Evolutionary conservation across 2,113 vertebrate species (phyloP), one percentile per base, ranked within the genome.

Genomic region (Anoura caudifer): DNA sequence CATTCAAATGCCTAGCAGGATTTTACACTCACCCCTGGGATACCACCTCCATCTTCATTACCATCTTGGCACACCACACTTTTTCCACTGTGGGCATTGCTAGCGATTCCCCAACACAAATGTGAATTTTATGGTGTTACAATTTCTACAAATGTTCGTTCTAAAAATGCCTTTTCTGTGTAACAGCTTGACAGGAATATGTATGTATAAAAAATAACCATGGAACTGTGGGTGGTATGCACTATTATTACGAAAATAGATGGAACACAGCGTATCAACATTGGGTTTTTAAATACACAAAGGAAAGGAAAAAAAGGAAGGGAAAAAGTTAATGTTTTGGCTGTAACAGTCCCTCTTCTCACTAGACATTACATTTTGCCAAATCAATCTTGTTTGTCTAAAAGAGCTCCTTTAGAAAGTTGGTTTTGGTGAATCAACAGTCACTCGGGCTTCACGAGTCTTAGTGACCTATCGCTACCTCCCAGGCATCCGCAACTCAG

Each of bases 231-330:
- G 98, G 98, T 98, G 97, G 97, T 97, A 97, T 96, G 90, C 93
- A 98, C 97, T 96, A 96, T 97, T 98, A 98, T 97, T 98, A 97
- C 87, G 98, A 98, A 98, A 98, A 98, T 90, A 98, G 97, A 98
- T 97, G 95, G 98, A 98, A 98, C 93, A 97, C 28, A 90, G 93
- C 97, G 95, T 97, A 98, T 98, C 97, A 98, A 97, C 97, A 98
- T 14, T 96, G 94, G 90, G 94, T 97, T 96, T 95, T 96, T 96
- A 97, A 97, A 93, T 95, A 97, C 63, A 84, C 95, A 97, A 73
- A 96, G 94, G 77, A 94, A 95, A 92, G 59, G 43, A 33, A 83
- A 86, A 65, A 88, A 61, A 87, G 80, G 61, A 41, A 93, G 97
- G 43, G 96, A 87, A 95, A 97, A 96, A 97, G 59, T 75, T 79